Evolutionary conservation across 2,888 invertebrate species (phyloP).

Genomic region (Ormyrus nitidulus): DNA sequence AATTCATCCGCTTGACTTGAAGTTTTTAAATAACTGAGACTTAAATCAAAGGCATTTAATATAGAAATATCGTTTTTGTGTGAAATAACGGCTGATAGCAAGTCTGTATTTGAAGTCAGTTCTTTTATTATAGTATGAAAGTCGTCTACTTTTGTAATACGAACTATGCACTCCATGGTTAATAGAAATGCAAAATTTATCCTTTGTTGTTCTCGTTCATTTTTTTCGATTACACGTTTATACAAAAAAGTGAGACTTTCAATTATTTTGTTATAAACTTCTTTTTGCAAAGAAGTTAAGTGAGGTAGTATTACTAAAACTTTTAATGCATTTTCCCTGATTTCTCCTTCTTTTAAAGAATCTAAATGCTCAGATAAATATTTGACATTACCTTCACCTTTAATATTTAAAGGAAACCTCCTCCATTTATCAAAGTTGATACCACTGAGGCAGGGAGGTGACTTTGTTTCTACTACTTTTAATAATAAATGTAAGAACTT

Average conservation of each 20-base stretch:
- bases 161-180: conserved; percentile 80
- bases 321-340: conserved; percentile 63
- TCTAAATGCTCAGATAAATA: conserved; percentile 62
- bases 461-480: conserved; percentile 82
- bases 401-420: conserved; percentile 79
- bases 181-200: conserved; percentile 76
- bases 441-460: conserved; percentile 80
- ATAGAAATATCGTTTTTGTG: conserved; percentile 63
- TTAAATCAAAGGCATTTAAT: conserved; percentile 66
- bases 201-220: conserved; percentile 50
- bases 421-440: conserved; percentile 80
- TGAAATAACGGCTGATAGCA: conserved; percentile 61
- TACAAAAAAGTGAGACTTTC: conserved; percentile 60
- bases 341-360: conserved; percentile 59
- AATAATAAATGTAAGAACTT: conserved; percentile 80
- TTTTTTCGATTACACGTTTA: conserved; percentile 58
- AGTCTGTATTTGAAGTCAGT: conserved; percentile 61
- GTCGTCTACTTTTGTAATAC: conserved; percentile 77
- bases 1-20: conserved; percentile 59
- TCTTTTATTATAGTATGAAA: conserved; percentile 43
- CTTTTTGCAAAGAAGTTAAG: conserved; percentile 61
- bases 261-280: conserved; percentile 60
- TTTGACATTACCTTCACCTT: conserved; percentile 66
- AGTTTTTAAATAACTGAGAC: conserved; percentile 61
- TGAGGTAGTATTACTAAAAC: conserved; percentile 69